A percentile compares a stretch with the other conserved stretches of the same genome.
Conservation (phyloP, 2,113 vertebrate species). For the Furnarius figulus region DNA sequence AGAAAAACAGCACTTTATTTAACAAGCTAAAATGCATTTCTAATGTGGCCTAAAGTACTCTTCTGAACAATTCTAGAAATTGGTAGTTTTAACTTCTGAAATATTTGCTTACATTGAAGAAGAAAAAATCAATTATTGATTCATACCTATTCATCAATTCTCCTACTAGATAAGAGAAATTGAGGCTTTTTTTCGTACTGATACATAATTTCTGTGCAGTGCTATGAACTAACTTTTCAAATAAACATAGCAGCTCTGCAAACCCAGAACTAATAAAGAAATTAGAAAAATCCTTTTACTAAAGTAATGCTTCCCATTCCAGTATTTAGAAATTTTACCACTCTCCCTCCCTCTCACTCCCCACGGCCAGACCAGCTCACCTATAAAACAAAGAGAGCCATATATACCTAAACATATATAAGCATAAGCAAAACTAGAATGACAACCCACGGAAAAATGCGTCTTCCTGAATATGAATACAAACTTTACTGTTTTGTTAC, state of each 20-base stretch:
- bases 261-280: conserved; percentile 33
- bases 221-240: neutral
- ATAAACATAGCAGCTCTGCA: neutral
- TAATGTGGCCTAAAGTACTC: neutral
- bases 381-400: neutral
- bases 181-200: neutral
- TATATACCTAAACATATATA: neutral
- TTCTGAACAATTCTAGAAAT: neutral
- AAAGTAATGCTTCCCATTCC: conserved; percentile 19
- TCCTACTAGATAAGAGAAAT: neutral
- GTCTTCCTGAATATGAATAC: neutral
- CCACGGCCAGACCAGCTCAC: neutral
- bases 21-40: neutral
- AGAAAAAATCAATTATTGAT: neutral
- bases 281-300: conserved; percentile 54
- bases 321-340: conserved; percentile 15
- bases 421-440: neutral
- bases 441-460: neutral
- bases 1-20: neutral
- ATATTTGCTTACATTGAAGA: neutral
- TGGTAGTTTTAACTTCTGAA: neutral
- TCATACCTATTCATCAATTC: neutral
- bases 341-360: neutral
- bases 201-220: neutral
- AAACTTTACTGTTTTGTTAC: neutral